Conservation (phyloP, 2,113 vertebrate genomes). For the Thryonomys swinderianus region DNA sequence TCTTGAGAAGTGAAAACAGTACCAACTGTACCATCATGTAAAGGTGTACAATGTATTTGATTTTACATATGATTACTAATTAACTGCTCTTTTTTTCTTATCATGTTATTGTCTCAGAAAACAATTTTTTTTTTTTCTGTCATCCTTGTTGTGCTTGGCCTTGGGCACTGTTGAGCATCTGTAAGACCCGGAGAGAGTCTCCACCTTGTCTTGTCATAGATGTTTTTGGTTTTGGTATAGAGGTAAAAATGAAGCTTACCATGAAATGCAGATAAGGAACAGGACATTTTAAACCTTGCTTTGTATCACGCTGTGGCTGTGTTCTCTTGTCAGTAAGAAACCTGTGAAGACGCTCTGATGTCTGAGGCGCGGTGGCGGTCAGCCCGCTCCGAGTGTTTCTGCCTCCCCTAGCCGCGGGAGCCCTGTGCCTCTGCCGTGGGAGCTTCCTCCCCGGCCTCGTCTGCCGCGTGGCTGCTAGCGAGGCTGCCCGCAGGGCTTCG, state of each 20-base stretch:
- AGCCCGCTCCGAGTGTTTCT: not conserved
- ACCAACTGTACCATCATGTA: not conserved
- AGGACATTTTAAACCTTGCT: not conserved
- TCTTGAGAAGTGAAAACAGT: slow-evolving; percentile 1
- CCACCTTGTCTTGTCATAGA: not conserved
- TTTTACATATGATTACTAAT: not conserved
- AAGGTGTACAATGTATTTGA: not conserved
- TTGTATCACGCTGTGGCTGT: not conserved
- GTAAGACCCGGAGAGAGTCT: not conserved
- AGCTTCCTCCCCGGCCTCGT: no score
- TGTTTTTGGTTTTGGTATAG: not conserved
- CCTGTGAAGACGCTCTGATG: not conserved
- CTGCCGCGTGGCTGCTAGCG: not conserved
- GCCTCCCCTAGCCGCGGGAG: not conserved
- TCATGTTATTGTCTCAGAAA: not conserved
- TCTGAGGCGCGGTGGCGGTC: not conserved
- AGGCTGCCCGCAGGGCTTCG: not conserved
- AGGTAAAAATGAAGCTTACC: not conserved
- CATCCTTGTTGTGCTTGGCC: not conserved
- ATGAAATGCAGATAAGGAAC: not conserved
- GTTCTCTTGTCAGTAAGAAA: not conserved
- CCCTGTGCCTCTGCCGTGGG: not conserved
- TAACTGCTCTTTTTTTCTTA: not conserved
- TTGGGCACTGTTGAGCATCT: not conserved
- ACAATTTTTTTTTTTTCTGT: not conserved